These are phyloP conservation scores for Myodes glareolus DNA, from an alignment of 2,113 vertebrate genomes.

Conservation along the genomic window DNA sequence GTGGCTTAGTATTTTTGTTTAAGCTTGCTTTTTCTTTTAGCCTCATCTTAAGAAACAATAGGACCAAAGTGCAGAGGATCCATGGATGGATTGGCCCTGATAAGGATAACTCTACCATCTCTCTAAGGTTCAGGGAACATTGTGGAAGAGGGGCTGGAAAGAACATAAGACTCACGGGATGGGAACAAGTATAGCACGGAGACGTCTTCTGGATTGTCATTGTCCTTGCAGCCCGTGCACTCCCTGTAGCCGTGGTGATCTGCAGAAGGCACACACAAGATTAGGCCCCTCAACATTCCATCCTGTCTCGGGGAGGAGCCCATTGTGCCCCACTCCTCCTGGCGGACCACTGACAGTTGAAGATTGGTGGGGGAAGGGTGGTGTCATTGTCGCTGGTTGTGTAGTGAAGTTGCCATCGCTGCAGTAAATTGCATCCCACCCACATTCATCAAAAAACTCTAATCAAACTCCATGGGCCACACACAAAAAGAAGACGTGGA, in stretches of 20 bases:
- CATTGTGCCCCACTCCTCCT: not conserved
- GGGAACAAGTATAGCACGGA: too few species aligned
- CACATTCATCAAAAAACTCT: not conserved
- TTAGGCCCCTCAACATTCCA: not conserved
- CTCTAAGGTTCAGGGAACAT: too few species aligned
- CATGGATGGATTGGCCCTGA: not conserved
- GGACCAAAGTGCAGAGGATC: not conserved
- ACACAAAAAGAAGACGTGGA: not conserved
- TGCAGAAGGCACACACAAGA: not conserved
- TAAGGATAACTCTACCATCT: not conserved
- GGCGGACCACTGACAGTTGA: not conserved
- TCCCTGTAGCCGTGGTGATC: not conserved
- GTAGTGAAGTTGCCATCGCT: too few species aligned
- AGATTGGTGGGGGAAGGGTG: not conserved
- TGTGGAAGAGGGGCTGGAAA: not conserved
- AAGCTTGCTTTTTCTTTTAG: not conserved
- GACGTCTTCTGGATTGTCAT: not conserved
- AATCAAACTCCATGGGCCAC: not conserved
- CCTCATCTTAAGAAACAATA: not conserved
- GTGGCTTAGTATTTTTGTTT: slow-evolving; percentile 8
- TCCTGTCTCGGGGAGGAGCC: not conserved
- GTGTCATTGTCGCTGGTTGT: not conserved
- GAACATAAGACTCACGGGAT: too few species aligned
- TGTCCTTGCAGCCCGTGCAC: not conserved
- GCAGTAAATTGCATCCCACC: not conserved